Percentiles rank a stretch among this genome's conserved stretches.
Conservation (phyloP, 2,113 vertebrate species). For the Lycocorax pyrrhopterus region DNA sequence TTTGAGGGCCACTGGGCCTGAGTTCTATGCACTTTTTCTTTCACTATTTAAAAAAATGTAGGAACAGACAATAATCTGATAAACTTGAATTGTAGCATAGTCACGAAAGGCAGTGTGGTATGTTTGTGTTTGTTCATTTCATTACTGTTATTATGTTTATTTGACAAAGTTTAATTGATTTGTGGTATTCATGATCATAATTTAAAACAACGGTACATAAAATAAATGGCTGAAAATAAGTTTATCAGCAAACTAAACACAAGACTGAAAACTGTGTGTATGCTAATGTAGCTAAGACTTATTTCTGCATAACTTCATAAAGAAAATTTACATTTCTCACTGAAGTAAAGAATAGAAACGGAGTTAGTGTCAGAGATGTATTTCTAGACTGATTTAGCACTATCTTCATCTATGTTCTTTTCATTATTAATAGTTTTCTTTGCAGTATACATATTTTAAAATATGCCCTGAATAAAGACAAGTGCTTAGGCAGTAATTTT, state of each 20-base stretch:
- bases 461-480: neutral
- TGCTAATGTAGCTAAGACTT: neutral
- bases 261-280: neutral
- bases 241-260: neutral
- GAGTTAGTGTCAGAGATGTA: neutral
- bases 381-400: neutral
- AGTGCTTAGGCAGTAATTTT: neutral
- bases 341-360: neutral
- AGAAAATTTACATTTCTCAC: neutral
- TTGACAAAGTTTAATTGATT: neutral
- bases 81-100: neutral
- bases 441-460: neutral
- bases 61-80: neutral
- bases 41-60: neutral
- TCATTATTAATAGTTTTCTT: neutral
- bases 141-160: neutral
- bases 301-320: neutral
- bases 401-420: neutral
- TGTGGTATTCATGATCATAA: neutral
- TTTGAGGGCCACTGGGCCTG: neutral
- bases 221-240: neutral
- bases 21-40: neutral
- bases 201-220: neutral
- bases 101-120: accelerated
- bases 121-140: neutral